Base-by-base conservation (phyloP, 2,797 vertebrate species). In the Anniella stebbinsi region DNA sequence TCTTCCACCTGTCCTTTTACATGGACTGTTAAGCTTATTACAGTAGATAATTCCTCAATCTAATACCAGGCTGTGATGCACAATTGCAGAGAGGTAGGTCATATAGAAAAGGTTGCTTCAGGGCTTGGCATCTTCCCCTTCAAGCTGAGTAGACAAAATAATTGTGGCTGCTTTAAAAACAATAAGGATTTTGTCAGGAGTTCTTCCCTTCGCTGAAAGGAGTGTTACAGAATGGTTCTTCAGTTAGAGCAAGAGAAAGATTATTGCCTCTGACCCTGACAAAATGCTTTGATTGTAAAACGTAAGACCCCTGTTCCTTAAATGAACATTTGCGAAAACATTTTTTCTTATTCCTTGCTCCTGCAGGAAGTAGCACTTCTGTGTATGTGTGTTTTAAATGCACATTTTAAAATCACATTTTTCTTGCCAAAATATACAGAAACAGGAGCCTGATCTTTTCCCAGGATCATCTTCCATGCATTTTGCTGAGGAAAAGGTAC, bases 61-160 rank as follows among this genome's bases (percentile, higher is more conserved):
- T 89, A 66, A 87, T 91, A 92, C 88, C 83, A 96, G 88, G 80
- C 93, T 95, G 88, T 89, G 89, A 92, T 91, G 90, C 89, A 90
- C 89, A 92, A 89, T 25, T 86, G 83, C 92, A 84, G 80, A 89
- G 81, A 86, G 54, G 87, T 80, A 25, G n/a, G n/a, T 3, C 0
- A 80, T 57, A n/a, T 87, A 88, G 28, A 88, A 88, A 85, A 93
- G 89, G 88, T 86, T 87, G 70, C 10, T 10, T n/a, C 72, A 92
- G 41, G 87, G 66, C 70, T 89, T 93, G 89, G 93, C 87, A 94
- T 87, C 87, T 80, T 10, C 51, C 85, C 78, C 45, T 57, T 33
- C 82, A 87, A 91, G 80, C 17, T 73, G 18, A 63, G 30, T 28
- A 70, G 23, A 54, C 21, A 18, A 86, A 80, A 70, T 70, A 69